phyloP scores from a whole-genome alignment of 2,888 invertebrate species.

The Fabriciana adippe region DNA sequence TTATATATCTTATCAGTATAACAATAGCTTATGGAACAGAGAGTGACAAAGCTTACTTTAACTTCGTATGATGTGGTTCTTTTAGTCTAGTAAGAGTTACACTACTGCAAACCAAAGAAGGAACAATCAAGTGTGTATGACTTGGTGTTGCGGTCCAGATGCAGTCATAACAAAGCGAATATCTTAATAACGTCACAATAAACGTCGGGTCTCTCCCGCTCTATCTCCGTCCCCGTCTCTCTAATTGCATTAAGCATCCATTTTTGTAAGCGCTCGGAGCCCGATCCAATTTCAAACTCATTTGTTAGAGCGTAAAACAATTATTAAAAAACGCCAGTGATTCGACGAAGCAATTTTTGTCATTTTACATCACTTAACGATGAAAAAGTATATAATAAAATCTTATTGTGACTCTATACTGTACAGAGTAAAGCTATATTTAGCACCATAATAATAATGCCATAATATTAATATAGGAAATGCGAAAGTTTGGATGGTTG shows the following conservation, averaged over 20 bases:
- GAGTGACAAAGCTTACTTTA: too few relatives aligned
- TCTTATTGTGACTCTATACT: slow-evolving; percentile 11
- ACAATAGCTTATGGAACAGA: too few relatives aligned
- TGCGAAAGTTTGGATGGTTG: too few relatives aligned
- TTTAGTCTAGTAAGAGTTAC: too few relatives aligned
- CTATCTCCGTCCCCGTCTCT: slow-evolving; percentile 67
- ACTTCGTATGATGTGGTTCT: too few relatives aligned
- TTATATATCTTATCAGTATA: too few relatives aligned
- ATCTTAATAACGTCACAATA: slow-evolving; percentile 38
- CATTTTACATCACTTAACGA: slow-evolving; percentile 69
- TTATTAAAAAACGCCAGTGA: slow-evolving; percentile 81
- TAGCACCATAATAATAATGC: too few relatives aligned
- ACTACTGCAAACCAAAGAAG: too few relatives aligned
- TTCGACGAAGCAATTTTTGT: slow-evolving; percentile 73
- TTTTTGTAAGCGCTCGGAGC: slow-evolving; percentile 83
- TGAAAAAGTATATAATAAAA: slow-evolving; percentile 21
- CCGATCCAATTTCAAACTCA: slow-evolving; percentile 87
- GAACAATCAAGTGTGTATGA: too few relatives aligned
- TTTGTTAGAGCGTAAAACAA: slow-evolving; percentile 83
- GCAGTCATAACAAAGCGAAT: slow-evolving; percentile 40
- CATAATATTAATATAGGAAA: too few relatives aligned
- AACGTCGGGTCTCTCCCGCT: slow-evolving; percentile 40
- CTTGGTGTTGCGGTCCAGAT: background rate
- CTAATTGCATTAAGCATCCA: slow-evolving; percentile 86
- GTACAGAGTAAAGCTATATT: background rate